Evolutionary conservation across 2,113 vertebrate species (phyloP), one percentile per base, ranked within the genome.

Genomic region (Menidia beryllina): DNA sequence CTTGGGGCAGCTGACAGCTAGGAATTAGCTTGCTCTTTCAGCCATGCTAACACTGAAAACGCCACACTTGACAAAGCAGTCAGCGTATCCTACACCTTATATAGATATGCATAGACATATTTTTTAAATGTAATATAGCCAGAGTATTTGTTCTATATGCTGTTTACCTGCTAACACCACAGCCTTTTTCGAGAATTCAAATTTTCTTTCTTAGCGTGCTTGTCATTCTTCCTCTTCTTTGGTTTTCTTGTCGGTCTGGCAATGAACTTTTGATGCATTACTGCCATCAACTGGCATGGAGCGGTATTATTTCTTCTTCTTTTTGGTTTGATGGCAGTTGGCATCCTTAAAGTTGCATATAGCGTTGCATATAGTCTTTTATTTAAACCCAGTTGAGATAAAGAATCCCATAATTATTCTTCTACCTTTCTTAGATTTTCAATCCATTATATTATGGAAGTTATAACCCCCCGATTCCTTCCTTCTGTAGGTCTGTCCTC

Each of bases 181-280:
- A 21, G 15, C 48, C 49, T 45, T 12, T 3, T 11, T 38, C 24
- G 51, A n/a, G 21, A 38, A 49, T 5, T 48, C 20, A 30, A 60
- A 10, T 1, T 13, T 24, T n/a, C 30, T 43, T 57, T 38, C 6
- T 30, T 30, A 69, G 20, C 8, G 36, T 69, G 79, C 71, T 41
- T 48, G n/a, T 51, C 8, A 0, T 20, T 21, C 48, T 3, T n/a
- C 15, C 27, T n/a, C 30, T 43, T 57, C 43, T 8, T 30, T 30
- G 65, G 20, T 6, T 43, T 69, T 82, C 71, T 41, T 48, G n/a
- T 51, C 8, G 0, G 23, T 21, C 48, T 3, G 69, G 19, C 41
- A n/a, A 45, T 19, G 5, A 45, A 6, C 17, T 1, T 34, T 10
- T 34, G n/a, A n/a, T n/a, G n/a, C n/a, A n/a, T n/a, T n/a, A n/a